Evolutionary conservation across 2,113 vertebrate species (phyloP).

Genomic region (Phrynosoma platyrhinos): DNA sequence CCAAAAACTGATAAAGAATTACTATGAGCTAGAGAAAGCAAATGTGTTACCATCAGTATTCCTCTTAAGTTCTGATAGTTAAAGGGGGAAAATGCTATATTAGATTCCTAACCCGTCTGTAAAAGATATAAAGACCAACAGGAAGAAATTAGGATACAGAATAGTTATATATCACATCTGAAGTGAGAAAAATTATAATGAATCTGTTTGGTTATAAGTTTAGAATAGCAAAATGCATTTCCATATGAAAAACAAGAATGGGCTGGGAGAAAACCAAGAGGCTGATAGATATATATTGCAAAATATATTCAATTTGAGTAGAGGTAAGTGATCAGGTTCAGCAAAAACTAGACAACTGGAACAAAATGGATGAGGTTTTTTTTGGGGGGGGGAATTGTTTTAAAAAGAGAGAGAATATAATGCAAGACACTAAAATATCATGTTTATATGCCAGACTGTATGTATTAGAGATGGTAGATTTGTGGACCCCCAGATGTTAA

Average conservation of each 20-base stretch:
- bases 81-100: conserved; percentile 22
- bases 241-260: conserved; percentile 7
- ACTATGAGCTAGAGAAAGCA: conserved; percentile 39
- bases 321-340: background rate
- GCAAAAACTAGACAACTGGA: background rate
- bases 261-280: background rate
- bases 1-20: conserved; percentile 47
- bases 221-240: conserved; percentile 28
- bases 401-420: background rate
- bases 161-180: conserved; percentile 47
- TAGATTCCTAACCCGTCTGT: conserved; percentile 21
- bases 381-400: no score
- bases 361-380: background rate
- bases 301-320: background rate
- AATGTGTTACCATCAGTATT: conserved; percentile 36
- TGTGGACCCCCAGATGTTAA: background rate
- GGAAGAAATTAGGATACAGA: conserved; percentile 28
- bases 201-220: conserved; percentile 16
- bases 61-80: conserved; percentile 50
- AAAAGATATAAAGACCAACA: conserved; percentile 34
- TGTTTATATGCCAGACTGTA: conserved; percentile 1
- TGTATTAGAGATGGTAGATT: no score
- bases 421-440: background rate
- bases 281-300: conserved; percentile 2
- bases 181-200: conserved; percentile 55